phyloP scores from a whole-genome alignment of 2,888 invertebrate species.

The Autographa pulchrina region DNA sequence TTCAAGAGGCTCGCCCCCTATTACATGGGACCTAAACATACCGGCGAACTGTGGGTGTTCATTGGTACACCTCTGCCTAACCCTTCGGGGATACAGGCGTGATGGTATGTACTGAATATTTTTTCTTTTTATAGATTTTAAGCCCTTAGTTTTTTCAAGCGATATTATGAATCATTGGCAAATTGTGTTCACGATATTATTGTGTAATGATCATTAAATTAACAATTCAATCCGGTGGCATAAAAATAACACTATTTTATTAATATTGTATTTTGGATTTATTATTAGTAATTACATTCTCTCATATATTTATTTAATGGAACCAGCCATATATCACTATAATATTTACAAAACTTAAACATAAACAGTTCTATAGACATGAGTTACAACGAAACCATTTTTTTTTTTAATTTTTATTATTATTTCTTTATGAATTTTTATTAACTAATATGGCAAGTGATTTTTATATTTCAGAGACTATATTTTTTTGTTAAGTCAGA shows the following conservation, averaged over 20 bases:
- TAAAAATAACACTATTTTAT: neutral
- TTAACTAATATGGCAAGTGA: conserved; percentile 49
- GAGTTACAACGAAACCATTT: conserved; percentile 36
- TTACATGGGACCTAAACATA: no score
- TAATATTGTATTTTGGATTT: neutral
- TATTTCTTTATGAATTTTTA: conserved; percentile 52
- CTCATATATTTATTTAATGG: neutral
- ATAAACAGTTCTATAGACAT: conserved; percentile 22
- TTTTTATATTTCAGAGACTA: neutral
- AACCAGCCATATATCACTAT: neutral
- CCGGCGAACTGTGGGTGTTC: no score
- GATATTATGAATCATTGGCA: no score
- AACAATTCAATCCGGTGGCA: neutral
- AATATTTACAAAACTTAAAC: neutral
- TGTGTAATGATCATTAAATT: no score
- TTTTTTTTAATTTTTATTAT: conserved; percentile 52
- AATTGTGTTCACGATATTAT: no score
- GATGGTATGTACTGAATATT: no score
- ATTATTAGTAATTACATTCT: neutral
- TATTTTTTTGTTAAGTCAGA: no score
- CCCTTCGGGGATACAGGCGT: no score
- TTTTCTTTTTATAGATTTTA: no score
- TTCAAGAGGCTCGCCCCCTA: no score
- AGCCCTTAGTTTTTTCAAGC: no score
- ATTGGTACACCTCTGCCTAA: no score